phyloP scores from a whole-genome alignment of 2,113 vertebrate genomes.

The Tragelaphus strepsiceros region DNA sequence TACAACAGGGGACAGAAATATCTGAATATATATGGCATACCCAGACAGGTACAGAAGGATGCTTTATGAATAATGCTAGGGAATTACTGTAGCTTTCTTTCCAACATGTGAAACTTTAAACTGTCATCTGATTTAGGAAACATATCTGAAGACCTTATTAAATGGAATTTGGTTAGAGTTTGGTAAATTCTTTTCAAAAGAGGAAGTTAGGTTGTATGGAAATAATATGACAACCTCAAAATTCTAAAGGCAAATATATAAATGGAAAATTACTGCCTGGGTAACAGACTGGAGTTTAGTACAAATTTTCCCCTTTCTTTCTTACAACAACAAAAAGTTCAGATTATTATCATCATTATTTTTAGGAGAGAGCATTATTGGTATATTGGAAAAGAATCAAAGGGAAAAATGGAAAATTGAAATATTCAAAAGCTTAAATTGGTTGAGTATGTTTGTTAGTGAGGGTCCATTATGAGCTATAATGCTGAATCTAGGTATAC shows the following conservation, averaged over 20 bases:
- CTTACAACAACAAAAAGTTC: not conserved
- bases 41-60: not conserved
- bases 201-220: slow-evolving; percentile 27
- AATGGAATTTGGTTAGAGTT: not conserved
- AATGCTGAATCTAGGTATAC: not conserved
- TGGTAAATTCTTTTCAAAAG: slow-evolving; percentile 43
- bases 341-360: not conserved
- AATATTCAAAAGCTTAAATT: slow-evolving; percentile 27
- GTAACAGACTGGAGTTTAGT: not conserved
- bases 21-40: not conserved
- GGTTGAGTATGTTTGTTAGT: not conserved
- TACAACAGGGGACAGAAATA: not conserved
- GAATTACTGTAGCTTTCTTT: not conserved
- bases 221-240: not conserved
- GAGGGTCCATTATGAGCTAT: not conserved
- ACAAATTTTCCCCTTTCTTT: not conserved
- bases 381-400: not conserved
- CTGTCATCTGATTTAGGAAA: not conserved
- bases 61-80: not conserved
- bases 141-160: not conserved
- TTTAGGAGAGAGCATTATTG: not conserved
- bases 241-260: not conserved
- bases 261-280: not conserved
- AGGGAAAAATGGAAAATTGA: not conserved
- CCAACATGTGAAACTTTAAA: not conserved